phyloP scores from a whole-genome alignment of 2,113 vertebrate species.

The Vidua chalybeata region DNA sequence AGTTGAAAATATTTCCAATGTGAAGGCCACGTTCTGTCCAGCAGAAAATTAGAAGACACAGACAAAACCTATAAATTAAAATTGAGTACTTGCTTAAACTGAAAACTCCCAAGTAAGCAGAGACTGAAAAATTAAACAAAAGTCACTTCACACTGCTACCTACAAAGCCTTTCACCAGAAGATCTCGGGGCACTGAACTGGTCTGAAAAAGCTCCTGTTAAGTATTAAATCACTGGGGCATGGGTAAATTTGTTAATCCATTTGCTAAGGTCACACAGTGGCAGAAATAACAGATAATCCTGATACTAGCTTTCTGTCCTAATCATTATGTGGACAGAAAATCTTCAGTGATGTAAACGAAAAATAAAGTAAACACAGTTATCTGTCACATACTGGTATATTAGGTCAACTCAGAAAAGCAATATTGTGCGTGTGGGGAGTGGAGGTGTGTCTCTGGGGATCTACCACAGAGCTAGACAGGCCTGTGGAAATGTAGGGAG shows the following conservation, averaged over 20 bases:
- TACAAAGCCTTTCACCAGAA: not conserved
- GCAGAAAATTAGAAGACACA: not conserved
- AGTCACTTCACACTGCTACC: not conserved
- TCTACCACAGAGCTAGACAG: not conserved
- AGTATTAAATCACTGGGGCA: conserved; percentile 45
- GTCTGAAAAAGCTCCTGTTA: not conserved
- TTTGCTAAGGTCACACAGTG: conserved; percentile 44
- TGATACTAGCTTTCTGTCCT: conserved; percentile 29
- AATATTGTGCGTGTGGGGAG: not conserved
- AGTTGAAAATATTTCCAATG: not conserved
- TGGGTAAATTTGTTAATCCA: conserved; percentile 56
- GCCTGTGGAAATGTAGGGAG: not conserved
- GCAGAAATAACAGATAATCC: conserved; percentile 57
- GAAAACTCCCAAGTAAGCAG: not conserved
- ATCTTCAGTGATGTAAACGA: conserved; percentile 18
- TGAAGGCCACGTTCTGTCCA: not conserved
- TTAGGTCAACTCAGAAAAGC: not conserved
- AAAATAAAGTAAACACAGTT: not conserved
- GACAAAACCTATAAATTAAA: not conserved
- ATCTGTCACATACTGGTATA: not conserved
- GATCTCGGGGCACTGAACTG: not conserved
- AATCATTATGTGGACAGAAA: conserved; percentile 6
- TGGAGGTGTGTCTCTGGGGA: not conserved
- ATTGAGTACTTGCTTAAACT: not conserved
- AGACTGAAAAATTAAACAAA: not conserved